Evolutionary conservation across 2,888 invertebrate genomes (phyloP), one percentile per base, ranked within the genome.

Genomic region (Isotomurus palustris): DNA sequence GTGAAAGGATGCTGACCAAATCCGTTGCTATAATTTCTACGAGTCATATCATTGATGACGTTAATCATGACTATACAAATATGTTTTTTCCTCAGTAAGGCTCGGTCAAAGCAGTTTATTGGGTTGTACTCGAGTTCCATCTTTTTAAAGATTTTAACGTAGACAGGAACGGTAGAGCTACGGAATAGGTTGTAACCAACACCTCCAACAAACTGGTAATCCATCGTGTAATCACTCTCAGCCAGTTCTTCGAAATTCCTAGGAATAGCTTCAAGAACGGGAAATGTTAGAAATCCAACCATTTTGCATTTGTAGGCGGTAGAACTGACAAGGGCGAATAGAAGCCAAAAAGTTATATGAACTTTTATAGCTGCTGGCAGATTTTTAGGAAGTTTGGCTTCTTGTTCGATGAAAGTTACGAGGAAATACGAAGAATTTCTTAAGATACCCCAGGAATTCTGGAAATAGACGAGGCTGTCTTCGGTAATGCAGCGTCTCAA

Each of bases 141-240:
- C 32, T 28, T 50, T 1, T 25, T 24, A 32, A 32, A 50, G 3
- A 58, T 54, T 29, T 35, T 41, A 22, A 58, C 36, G 27, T 50
- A 49, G 6, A 54, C 17, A 28, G 58, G 58, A 50, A 49, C 51
- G 8, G 53, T 58, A 2, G 58, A 54, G n/a, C 21, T 54, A 28
- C 50, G 44, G 14, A 58, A 54, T 28, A 43, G 50, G 12, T 41
- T 40, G 40, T 44, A 53, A 6, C 49, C 53, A 8, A 53, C 58
- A 21, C 54, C 54, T n/a, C 50, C 58, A 35, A 58, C 53, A 21
- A 53, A 58, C 22, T 58, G 58, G 44, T 54, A 58, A 29, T 50
- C 50, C 19, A 58, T 48, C 3, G 1, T 12, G 41, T 50, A 54
- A 35, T 53, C 44, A 2, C 36, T 29, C n/a, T 3, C 24, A 2